Percentiles rank a stretch among this genome's conserved stretches.
These are phyloP conservation scores for Spermophilus dauricus DNA, from an alignment of 2,113 vertebrate species.

Conservation along the genomic window DNA sequence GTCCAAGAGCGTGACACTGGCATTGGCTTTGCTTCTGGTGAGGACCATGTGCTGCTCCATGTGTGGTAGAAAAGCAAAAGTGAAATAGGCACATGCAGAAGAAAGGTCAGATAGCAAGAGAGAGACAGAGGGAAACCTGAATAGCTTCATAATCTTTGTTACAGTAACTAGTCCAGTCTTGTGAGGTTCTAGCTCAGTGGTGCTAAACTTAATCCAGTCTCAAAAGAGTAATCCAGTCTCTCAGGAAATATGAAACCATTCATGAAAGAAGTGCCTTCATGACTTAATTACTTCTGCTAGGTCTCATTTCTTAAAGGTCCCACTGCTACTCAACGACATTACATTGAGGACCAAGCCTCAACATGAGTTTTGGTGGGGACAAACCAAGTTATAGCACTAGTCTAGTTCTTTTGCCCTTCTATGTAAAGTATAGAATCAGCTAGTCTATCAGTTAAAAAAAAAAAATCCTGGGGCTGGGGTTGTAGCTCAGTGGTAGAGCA, in stretches of 20 bases:
- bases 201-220: background rate
- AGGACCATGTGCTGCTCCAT: too few species aligned
- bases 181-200: background rate
- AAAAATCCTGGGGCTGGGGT: background rate
- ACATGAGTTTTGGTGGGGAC: background rate
- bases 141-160: background rate
- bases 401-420: background rate
- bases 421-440: background rate
- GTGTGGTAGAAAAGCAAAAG: background rate
- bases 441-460: background rate
- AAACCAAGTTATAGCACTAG: background rate
- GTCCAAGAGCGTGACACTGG: background rate
- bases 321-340: too few species aligned
- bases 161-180: background rate
- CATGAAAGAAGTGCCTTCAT: background rate
- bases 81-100: background rate
- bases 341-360: background rate
- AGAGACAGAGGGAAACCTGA: background rate
- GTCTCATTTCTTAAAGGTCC: too few species aligned
- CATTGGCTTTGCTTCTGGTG: background rate
- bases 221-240: background rate
- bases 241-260: background rate
- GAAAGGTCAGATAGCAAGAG: background rate
- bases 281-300: background rate
- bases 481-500: too few species aligned